Base-by-base conservation (phyloP, 2,888 invertebrate genomes). In the Pomacea canaliculata region DNA sequence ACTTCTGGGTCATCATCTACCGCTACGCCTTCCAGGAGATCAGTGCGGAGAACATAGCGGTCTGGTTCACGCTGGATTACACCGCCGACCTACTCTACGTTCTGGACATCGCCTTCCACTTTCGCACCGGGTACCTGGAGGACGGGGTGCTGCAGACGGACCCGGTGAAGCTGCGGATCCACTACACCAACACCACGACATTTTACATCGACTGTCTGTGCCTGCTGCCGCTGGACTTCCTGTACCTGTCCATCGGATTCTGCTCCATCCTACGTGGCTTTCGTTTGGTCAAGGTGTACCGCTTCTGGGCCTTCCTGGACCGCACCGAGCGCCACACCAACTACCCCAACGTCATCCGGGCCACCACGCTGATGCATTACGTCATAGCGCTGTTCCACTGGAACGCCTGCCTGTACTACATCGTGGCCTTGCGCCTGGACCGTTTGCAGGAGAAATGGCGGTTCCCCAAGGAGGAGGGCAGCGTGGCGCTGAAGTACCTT, bases 181-280 rank as follows among this genome's bases (percentile, higher is more conserved):
- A 99, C 92, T 99, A 99, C 92, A 97, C 98, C 96, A 98, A 98
- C 93, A 97, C 95, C 86, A 97, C 97, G 81, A 96, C 95, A 84
- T 99, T 99, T 93, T 99, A 99, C 94, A 96, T 98, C 91, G 98
- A 99, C 94, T 97, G 97, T 93, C 94, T 99, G 92, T 98, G 98
- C 93, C 94, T 99, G 90, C 93, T 99, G 90, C 99, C 99, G 85
- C 93, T 99, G 91, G 99, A 99, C 93, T 97, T 98, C 93, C 94
- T 99, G 88, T 99, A 99, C 92, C 93, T 99, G 90, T 98, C 98
- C 92, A 96, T 99, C 92, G 98, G 97, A 85, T 93, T 92, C 88
- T 97, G 97, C 92, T 98, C 98, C 88, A 96, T 98, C 89, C 93
- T 99, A 85, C 94, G 98, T 87, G 96, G 96, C 90, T 97, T 97